phyloP scores from a whole-genome alignment of 2,888 invertebrate genomes.

The Caenorhabditis sp. region DNA sequence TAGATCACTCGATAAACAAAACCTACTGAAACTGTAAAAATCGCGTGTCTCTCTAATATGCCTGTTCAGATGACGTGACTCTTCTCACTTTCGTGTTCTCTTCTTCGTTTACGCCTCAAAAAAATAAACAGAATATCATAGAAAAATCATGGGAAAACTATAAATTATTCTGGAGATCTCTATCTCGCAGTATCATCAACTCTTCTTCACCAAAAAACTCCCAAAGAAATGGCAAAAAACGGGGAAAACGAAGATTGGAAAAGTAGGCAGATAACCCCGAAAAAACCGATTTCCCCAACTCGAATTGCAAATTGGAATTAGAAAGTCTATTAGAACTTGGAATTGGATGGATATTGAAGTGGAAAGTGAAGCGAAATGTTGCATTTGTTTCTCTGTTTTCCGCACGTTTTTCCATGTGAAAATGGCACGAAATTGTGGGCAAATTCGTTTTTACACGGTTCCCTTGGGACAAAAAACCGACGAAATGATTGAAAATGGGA shows the following conservation, averaged over 20 bases:
- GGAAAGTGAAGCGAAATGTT: background rate
- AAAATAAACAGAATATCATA: background rate
- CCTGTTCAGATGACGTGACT: background rate
- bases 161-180: conserved; percentile 9
- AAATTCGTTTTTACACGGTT: conserved; percentile 20
- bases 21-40: no score
- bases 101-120: background rate
- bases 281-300: background rate
- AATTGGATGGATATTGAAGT: no score
- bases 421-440: background rate
- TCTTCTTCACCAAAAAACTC: background rate
- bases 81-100: background rate
- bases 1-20: no score
- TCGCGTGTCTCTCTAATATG: no score
- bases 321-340: no score
- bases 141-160: conserved; percentile 3
- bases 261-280: background rate
- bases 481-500: conserved; percentile 32
- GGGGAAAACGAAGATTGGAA: no score
- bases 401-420: background rate
- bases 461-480: conserved; percentile 19
- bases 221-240: background rate
- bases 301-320: background rate
- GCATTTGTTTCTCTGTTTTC: background rate
- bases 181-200: background rate